Evolutionary conservation across 1,140 invertebrate genomes (phyloP), one percentile per base, ranked within the genome.

Genomic region (Tetramorium simillimum): DNA sequence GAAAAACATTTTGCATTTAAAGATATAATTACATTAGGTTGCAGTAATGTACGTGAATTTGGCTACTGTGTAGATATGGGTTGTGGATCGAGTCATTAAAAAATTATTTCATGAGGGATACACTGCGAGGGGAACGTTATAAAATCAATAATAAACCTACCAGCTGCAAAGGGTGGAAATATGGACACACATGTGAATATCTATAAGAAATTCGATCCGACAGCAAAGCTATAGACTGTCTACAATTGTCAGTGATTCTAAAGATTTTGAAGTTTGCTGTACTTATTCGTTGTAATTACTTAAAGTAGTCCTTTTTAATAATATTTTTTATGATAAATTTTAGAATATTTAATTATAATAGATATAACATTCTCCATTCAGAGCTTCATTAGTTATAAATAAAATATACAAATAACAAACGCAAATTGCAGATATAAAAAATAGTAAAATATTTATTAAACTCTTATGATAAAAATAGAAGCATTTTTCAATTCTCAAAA

Each of bases 131-230:
- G 37, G n/a, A 28, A 62, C n/a, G 1, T 40, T 58, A 1, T 24
- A 33, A 46, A 75, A 75, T 75, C 10, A 43, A 46, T 77, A 63
- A 77, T 63, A 16, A 62, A 76, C 9, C 58, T 60, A 76, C 16
- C 33, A 21, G 37, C n/a, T 43, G 24, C 16, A 6, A 10, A 24
- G 53, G 73, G 56, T 5, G 9, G 24, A 18, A 63, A 14, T 53
- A 53, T 53, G 16, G 18, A 6, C 2, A 12, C 0, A 21, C 6
- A 70, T 16, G 14, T 24, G 73, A 9, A 63, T 28, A 62, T 49
- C 24, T 3, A 33, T 46, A 63, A 14, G 24, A 63, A 78, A 63
- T 63, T 63, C 75, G 21, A 78, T 46, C 16, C 10, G 24, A 53
- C 5, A n/a, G 1, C 6, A 65, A 78, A 14, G 40, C 24, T 63